Conservation (phyloP, 2,888 invertebrate genomes). For the Amiota communis region DNA sequence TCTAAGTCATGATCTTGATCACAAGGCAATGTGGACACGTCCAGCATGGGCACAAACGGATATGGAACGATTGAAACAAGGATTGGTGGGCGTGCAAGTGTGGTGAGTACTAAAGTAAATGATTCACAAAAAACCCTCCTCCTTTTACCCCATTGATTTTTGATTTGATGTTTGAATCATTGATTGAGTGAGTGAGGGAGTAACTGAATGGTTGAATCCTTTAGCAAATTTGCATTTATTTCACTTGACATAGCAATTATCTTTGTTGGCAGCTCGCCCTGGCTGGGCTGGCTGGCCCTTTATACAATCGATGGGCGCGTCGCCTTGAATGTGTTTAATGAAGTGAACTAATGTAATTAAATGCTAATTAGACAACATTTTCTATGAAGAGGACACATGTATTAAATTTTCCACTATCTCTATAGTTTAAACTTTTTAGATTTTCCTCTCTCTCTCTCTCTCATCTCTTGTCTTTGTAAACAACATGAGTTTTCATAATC, state of each 20-base stretch:
- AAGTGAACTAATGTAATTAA: not conserved
- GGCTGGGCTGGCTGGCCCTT: too few species aligned
- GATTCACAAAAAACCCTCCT: too few species aligned
- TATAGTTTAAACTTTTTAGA: too few species aligned
- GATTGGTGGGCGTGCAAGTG: conserved; percentile 92
- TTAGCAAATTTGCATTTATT: not conserved
- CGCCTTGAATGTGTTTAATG: not conserved
- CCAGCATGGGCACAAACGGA: conserved; percentile 95
- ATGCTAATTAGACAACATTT: not conserved
- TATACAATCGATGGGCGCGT: not conserved
- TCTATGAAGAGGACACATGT: not conserved
- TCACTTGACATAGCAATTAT: conserved; percentile 3
- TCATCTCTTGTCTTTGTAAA: too few species aligned
- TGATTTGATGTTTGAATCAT: not conserved
- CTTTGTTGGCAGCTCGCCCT: too few species aligned
- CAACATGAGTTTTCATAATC: too few species aligned
- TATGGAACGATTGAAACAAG: conserved; percentile 86
- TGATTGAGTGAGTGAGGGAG: not conserved
- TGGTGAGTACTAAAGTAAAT: conserved; percentile 75
- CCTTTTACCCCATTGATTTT: not conserved
- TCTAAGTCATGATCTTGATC: conserved; percentile 68
- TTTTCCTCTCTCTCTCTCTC: too few species aligned
- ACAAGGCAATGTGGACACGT: conserved; percentile 84
- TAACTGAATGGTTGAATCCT: too few species aligned
- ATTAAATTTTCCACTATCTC: too few species aligned